Evolutionary conservation across 1,140 invertebrate species (phyloP), one percentile per base, ranked within the genome.

Genomic region (Drosophila arawakana): DNA sequence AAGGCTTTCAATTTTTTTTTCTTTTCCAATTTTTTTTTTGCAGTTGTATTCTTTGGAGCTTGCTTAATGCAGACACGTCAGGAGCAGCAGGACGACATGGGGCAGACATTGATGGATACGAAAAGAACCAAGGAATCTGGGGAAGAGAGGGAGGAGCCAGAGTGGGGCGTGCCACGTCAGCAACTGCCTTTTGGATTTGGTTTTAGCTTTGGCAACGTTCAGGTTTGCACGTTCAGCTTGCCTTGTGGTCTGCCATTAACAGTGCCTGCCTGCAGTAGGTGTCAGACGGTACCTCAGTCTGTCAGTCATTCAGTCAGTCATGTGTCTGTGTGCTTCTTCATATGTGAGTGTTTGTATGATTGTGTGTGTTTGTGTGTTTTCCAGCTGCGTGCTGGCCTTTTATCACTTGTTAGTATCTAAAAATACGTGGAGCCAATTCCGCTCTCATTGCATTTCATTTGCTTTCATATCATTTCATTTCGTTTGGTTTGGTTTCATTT

Each of bases 361-460:
- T 47, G 25, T 43, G 46, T 30, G 25, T 30, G 67, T 60, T 46
- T 73, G 41, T 69, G 52, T 63, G 49, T 61, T 72, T 44, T 50
- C 34, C 67, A 75, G 67, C 73, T 77, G 69, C 73, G 59, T 81
- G 76, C 78, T 88, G 70, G 80, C 82, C 65, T 88, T 86, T 88
- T 88, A 89, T 89, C 83, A 89, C 80, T 88, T 88, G 84, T 89
- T 89, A 84, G 83, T 89, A 88, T 88, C 84, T 88, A 88, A 88
- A 88, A 86, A 86, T 86, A 86, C 84, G 84, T 84, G 80, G 77
- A 80, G 70, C 84, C 83, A 77, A 88, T 89, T 84, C 73, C 80
- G 80, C 78, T 66, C 74, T 81, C 71, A 80, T 72, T 81, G 76
- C 60, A 75, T 77, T 85, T 78, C 49, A 41, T 82, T 86, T 68